Evolutionary conservation across 1,140 invertebrate genomes (phyloP).

Genomic region (Psilanteris sp.): DNA sequence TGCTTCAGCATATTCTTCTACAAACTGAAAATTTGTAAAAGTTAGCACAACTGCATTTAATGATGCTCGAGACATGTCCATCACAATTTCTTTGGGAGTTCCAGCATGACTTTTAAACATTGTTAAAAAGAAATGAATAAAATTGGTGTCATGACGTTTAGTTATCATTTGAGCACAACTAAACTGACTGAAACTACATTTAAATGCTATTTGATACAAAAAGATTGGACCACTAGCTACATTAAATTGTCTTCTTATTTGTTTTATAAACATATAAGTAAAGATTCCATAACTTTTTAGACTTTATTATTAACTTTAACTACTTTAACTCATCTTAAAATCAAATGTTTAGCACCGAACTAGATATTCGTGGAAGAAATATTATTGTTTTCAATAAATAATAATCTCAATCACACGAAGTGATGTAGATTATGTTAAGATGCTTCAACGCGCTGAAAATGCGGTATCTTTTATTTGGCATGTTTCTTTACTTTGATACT

Average conservation of each 20-base stretch:
- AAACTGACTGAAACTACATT: conserved; percentile 13
- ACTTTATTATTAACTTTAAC: no score
- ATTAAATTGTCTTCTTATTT: conserved; percentile 5
- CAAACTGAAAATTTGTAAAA: conserved; percentile 22
- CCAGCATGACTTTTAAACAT: no score
- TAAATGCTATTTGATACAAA: conserved; percentile 13
- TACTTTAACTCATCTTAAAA: no score
- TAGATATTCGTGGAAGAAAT: no score
- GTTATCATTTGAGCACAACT: conserved; percentile 53
- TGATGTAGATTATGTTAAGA: no score
- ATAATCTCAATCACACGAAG: no score
- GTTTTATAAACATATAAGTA: conserved; percentile 15
- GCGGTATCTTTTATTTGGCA: no score
- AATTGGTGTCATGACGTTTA: conserved; percentile 37
- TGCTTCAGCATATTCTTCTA: conserved; percentile 23
- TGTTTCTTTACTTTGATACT: no score
- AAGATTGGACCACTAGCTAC: conserved; percentile 14
- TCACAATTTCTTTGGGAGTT: conserved; percentile 41
- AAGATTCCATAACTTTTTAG: no score
- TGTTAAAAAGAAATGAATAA: conserved; percentile 33
- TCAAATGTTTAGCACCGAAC: no score
- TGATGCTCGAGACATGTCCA: conserved; percentile 43
- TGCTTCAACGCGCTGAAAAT: no score
- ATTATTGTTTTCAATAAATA: no score
- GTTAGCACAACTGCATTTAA: conserved; percentile 24